These are phyloP conservation scores for Chymomyza fuscimana DNA, from an alignment of 2,888 invertebrate species.

Conservation along the genomic window DNA sequence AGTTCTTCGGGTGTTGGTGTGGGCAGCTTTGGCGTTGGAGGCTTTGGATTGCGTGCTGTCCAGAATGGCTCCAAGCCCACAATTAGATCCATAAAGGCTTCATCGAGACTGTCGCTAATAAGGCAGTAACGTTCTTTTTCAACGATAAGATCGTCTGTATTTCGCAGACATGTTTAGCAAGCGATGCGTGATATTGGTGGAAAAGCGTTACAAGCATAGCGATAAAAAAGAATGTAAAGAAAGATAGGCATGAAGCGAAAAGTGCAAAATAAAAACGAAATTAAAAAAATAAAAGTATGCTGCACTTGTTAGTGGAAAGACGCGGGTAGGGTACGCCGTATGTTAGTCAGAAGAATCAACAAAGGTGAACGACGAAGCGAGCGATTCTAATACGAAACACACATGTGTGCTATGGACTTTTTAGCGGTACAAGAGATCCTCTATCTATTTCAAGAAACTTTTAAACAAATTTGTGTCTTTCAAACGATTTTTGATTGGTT, in stretches of 20 bases:
- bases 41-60: conserved; percentile 79
- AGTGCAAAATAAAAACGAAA: conserved; percentile 40
- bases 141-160: conserved; percentile 90
- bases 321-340: conserved; percentile 29
- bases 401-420: not conserved
- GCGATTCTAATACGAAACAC: not conserved
- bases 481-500: not conserved
- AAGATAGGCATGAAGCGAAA: conserved; percentile 47
- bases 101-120: conserved; percentile 96
- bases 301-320: conserved; percentile 29
- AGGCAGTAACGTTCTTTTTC: conserved; percentile 96
- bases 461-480: not conserved
- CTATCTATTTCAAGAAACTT: not conserved
- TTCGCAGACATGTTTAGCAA: conserved; percentile 42
- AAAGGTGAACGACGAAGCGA: not conserved
- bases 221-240: conserved; percentile 34
- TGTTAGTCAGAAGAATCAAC: not conserved
- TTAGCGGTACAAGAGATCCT: not conserved
- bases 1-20: conserved; percentile 78
- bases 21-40: conserved; percentile 78
- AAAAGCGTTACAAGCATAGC: conserved; percentile 39
- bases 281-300: conserved; percentile 14
- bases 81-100: conserved; percentile 92
- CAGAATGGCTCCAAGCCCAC: conserved; percentile 82
- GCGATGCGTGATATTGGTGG: conserved; percentile 30